Conservation (phyloP, 1,140 invertebrate species). For the Matsumurasca onukii region DNA sequence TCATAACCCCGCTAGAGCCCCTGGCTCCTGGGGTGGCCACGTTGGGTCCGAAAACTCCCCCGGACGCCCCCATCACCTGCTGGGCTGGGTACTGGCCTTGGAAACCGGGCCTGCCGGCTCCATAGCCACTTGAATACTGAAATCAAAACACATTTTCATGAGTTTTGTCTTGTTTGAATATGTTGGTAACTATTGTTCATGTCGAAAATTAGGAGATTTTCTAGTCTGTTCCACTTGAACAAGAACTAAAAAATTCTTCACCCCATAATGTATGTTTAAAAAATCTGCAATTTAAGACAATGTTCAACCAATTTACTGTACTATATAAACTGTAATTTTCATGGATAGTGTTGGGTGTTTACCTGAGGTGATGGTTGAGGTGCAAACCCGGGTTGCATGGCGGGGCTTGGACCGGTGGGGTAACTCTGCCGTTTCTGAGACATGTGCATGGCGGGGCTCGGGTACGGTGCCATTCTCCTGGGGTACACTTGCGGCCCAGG, state of each 20-base stretch:
- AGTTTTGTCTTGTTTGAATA: background rate
- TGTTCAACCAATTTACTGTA: background rate
- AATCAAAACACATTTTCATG: conserved; percentile 23
- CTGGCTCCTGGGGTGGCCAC: conserved; percentile 53
- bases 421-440: conserved; percentile 66
- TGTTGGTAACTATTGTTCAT: too few species aligned
- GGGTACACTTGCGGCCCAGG: conserved; percentile 51
- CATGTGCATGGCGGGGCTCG: conserved; percentile 77
- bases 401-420: conserved; percentile 43
- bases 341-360: too few species aligned
- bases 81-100: conserved; percentile 61
- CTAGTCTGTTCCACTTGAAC: too few species aligned
- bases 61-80: conserved; percentile 33
- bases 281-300: background rate
- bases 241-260: background rate
- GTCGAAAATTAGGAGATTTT: too few species aligned
- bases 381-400: conserved; percentile 57
- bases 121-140: conserved; percentile 57
- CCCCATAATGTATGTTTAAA: background rate
- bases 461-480: conserved; percentile 75
- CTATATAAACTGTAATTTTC: too few species aligned
- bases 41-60: conserved; percentile 53
- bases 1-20: conserved; percentile 52
- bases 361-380: conserved; percentile 49
- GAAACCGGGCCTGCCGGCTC: conserved; percentile 59